phyloP scores from a whole-genome alignment of 1,140 invertebrate species.

The Brachionus plicatilis region DNA sequence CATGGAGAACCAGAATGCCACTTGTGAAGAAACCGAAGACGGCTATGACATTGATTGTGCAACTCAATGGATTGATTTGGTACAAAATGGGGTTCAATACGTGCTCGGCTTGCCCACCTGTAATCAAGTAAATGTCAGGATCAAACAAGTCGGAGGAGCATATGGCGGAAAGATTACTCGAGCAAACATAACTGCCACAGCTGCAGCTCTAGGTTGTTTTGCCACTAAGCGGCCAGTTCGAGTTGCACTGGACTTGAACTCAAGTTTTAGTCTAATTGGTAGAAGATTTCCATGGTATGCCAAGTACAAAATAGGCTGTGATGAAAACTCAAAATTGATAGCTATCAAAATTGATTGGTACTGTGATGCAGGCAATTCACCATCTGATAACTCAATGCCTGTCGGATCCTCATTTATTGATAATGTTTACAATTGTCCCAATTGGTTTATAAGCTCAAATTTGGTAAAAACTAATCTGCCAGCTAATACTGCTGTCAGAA shows the following conservation, averaged over 20 bases:
- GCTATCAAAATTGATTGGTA: conserved; percentile 12
- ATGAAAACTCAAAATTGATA: background rate
- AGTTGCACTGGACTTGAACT: conserved; percentile 81
- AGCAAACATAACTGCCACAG: conserved; percentile 56
- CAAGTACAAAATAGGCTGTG: conserved; percentile 67
- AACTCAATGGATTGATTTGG: conserved; percentile 74
- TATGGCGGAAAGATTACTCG: conserved; percentile 92
- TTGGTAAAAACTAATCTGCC: conserved; percentile 32
- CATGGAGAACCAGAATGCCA: conserved; percentile 71
- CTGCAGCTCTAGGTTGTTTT: conserved; percentile 59
- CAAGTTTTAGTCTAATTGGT: conserved; percentile 84
- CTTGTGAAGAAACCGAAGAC: conserved; percentile 69
- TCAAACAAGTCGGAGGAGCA: conserved; percentile 80
- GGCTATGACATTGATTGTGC: conserved; percentile 76
- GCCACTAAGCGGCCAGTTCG: conserved; percentile 66
- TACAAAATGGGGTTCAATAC: conserved; percentile 66
- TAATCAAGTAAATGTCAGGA: conserved; percentile 65
- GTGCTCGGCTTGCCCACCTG: conserved; percentile 71
- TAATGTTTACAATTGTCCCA: conserved; percentile 32
- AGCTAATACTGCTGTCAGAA: conserved; percentile 14
- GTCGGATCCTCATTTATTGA: conserved; percentile 20
- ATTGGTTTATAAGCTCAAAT: conserved; percentile 10
- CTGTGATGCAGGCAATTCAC: conserved; percentile 13
- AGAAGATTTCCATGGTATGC: conserved; percentile 79
- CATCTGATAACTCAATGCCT: conserved; percentile 9